Evolutionary conservation across 2,888 invertebrate species (phyloP).

Genomic region (Eupelmus urozonus): DNA sequence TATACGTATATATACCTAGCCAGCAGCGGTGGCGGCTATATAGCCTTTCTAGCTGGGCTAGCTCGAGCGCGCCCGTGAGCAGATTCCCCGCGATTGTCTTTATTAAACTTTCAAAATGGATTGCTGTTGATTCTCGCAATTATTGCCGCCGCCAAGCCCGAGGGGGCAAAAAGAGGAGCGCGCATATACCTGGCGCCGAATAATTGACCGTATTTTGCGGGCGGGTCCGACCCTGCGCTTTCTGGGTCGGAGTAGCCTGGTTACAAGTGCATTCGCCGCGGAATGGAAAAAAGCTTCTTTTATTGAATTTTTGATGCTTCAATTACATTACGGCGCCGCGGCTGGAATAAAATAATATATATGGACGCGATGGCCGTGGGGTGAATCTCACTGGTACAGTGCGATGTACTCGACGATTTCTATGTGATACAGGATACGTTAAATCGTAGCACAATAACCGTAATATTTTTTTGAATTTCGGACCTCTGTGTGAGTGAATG

Average conservation of each 20-base stretch:
- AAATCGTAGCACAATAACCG: too few species aligned
- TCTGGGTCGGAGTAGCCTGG: conserved; percentile 27
- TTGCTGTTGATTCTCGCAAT: conserved; percentile 54
- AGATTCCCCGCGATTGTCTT: conserved; percentile 56
- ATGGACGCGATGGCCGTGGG: background rate
- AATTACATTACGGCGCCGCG: conserved; percentile 36
- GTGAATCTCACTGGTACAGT: too few species aligned
- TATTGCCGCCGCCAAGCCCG: conserved; percentile 33
- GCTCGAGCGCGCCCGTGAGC: conserved; percentile 8
- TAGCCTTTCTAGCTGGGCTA: background rate
- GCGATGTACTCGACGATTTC: too few species aligned
- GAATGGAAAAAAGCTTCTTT: conserved; percentile 29
- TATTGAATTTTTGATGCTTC: conserved; percentile 50
- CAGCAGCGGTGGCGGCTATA: background rate
- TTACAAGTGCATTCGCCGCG: background rate
- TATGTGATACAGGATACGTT: too few species aligned
- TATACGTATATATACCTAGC: background rate
- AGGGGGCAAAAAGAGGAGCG: background rate
- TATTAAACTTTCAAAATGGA: conserved; percentile 58
- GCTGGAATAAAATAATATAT: conserved; percentile 23
- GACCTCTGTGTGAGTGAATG: too few species aligned
- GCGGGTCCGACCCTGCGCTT: background rate
- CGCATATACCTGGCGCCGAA: conserved; percentile 10
- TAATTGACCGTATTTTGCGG: conserved; percentile 48
- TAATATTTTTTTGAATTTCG: too few species aligned